Evolutionary conservation across 2,797 vertebrate genomes (phyloP).

Genomic region (Spatula versicolor): DNA sequence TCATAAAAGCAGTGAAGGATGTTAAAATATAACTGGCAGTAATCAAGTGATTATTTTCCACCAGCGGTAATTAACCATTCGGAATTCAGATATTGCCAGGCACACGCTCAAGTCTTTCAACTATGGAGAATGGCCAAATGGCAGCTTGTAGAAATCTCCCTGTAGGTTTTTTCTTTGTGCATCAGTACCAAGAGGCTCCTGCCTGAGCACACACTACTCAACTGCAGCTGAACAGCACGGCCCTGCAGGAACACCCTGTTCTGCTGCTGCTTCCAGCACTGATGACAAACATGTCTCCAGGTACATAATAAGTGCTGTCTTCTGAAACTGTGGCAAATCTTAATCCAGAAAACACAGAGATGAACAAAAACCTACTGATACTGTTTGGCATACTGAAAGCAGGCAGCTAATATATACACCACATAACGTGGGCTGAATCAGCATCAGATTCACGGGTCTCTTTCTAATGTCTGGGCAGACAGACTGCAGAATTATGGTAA

Average conservation of each 20-base stretch:
- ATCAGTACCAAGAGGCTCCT: not conserved
- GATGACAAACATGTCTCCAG: not conserved
- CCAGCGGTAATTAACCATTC: conserved; percentile 32
- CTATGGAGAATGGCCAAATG: not conserved
- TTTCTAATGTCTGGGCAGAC: not conserved
- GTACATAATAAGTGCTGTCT: not conserved
- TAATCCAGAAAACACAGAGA: not conserved
- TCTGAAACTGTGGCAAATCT: not conserved
- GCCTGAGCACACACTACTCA: not conserved
- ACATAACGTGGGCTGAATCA: not conserved
- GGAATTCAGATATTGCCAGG: not conserved
- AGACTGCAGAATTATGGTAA: not conserved
- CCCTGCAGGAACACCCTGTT: not conserved
- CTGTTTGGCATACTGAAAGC: not conserved
- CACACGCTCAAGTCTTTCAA: conserved; percentile 9
- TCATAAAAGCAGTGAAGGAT: not conserved
- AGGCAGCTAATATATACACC: not conserved
- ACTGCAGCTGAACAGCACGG: not conserved
- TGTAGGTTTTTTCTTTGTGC: not conserved
- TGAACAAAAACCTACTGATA: not conserved
- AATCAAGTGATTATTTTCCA: not conserved
- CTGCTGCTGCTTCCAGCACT: not conserved
- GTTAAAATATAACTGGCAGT: conserved; percentile 36
- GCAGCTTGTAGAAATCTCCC: conserved; percentile 19
- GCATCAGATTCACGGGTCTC: not conserved